Conservation (phyloP, 2,888 invertebrate genomes). For the Tillus elongatus region DNA sequence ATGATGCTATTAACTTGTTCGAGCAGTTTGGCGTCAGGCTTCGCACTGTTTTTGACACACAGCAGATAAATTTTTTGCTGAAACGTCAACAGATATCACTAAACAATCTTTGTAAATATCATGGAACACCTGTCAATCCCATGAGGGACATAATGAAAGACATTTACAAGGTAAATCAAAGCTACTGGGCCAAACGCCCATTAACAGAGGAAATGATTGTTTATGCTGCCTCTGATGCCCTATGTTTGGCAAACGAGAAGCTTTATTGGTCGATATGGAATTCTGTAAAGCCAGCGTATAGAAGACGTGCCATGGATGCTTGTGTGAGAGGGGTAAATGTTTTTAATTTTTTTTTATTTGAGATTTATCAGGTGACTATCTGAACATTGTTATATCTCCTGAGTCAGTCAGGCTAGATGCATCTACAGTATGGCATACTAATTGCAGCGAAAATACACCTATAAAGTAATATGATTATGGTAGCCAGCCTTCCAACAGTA, state of each 20-base stretch:
- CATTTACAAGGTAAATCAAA: slow-evolving; percentile 73
- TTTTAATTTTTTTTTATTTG: too few relatives aligned
- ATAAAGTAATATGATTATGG: too few relatives aligned
- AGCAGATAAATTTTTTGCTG: slow-evolving; percentile 75
- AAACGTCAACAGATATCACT: slow-evolving; percentile 86
- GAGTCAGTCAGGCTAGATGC: too few relatives aligned
- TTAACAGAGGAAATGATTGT: slow-evolving; percentile 84
- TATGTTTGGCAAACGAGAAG: slow-evolving; percentile 77
- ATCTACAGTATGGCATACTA: too few relatives aligned
- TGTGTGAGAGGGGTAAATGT: slow-evolving; percentile 76
- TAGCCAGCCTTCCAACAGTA: too few relatives aligned
- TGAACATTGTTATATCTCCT: too few relatives aligned
- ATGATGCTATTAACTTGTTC: slow-evolving; percentile 80
- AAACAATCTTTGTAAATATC: slow-evolving; percentile 82
- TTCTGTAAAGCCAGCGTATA: slow-evolving; percentile 62
- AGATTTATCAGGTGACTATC: too few relatives aligned
- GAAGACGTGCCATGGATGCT: slow-evolving; percentile 66
- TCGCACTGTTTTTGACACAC: slow-evolving; percentile 84
- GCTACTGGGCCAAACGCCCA: slow-evolving; percentile 81
- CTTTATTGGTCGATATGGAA: slow-evolving; percentile 65
- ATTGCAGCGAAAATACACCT: too few relatives aligned
- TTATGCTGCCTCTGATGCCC: slow-evolving; percentile 82
- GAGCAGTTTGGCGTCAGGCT: slow-evolving; percentile 77
- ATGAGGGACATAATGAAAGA: slow-evolving; percentile 85
- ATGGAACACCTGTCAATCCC: slow-evolving; percentile 80